Base-by-base conservation (phyloP, 2,113 vertebrate genomes). In the Felis chaus region DNA sequence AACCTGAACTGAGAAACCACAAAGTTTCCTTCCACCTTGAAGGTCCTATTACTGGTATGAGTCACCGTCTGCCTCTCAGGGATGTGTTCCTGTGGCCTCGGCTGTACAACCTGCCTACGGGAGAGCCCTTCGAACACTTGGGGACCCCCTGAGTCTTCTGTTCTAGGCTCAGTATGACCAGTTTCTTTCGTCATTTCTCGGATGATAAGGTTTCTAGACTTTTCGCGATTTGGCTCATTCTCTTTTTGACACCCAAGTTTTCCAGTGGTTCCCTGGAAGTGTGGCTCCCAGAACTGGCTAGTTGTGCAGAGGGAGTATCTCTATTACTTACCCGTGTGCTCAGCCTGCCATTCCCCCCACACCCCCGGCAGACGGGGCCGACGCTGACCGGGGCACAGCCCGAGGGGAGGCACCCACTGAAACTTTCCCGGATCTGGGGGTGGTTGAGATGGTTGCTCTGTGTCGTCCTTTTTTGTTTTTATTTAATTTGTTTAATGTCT, bases 1-100 rank as follows among this genome's bases (percentile, higher is more conserved):
- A 82, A 71, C 84, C 36, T 73, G 68, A 96, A 82, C 33, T 48
- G 89, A 97, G 53, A 78, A 96, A 74, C 94, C 82, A 78, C 86
- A 31, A 68, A 27, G 18, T 94, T 71, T 91, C 68, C 89, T 96
- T 93, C 61, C 36, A 36, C 57, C 12, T 89, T 71, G 63, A 84
- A 95, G 81, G 61, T 36, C 39, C 63, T 81, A 1, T 88, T 94
- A 65, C 63, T 94, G 10, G 45, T 41, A 45, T 69, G 66, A 84
- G 89, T 91, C 96, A 39, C 3, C 21, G 23, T 23, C 36, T 78
- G 53, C 45, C 61, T 88, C n/a, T 63, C 69, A 41, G 57, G 19
- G 48, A 65, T 21, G 29, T 1, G 61, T 16, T 91, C 50, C 13
- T 0, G 1, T 89, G 76, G 55, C 27, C 33, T 65, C 33, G 4